Percentiles rank a stretch among this genome's conserved stretches.
phyloP scores from a whole-genome alignment of 2,888 invertebrate genomes.

The Epirrita christyi region DNA sequence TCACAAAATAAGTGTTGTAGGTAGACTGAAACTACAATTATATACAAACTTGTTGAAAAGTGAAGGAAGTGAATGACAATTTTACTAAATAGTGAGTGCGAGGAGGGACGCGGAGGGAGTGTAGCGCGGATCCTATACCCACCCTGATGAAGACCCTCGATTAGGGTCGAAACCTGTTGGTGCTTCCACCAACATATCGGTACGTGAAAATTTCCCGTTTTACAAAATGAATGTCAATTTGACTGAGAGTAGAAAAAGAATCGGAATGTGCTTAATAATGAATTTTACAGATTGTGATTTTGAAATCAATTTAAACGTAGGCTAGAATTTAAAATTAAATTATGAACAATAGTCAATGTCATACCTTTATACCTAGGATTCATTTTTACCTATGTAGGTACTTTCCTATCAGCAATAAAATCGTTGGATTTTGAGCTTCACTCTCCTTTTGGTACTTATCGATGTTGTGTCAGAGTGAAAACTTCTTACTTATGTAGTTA shows the following conservation, averaged over 20 bases:
- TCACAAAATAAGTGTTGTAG: neutral
- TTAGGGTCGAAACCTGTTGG: too few species aligned
- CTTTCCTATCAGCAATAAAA: slow-evolving; percentile 15
- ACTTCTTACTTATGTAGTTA: too few species aligned
- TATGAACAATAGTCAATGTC: slow-evolving; percentile 2
- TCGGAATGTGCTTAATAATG: slow-evolving; percentile 3
- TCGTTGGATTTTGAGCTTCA: slow-evolving; percentile 1
- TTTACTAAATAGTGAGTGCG: too few species aligned
- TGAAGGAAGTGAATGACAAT: neutral
- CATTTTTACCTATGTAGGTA: neutral
- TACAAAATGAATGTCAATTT: neutral
- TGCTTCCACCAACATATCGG: too few species aligned
- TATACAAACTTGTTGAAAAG: neutral
- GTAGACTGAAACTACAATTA: neutral
- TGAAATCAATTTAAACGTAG: slow-evolving; percentile 12
- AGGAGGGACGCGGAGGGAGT: too few species aligned
- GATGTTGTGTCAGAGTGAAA: slow-evolving; percentile 5
- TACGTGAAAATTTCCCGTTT: too few species aligned
- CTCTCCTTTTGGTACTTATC: neutral
- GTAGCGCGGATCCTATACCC: too few species aligned
- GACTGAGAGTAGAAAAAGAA: slow-evolving; percentile 16
- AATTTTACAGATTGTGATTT: slow-evolving; percentile 8
- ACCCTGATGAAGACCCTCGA: too few species aligned
- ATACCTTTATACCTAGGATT: too few species aligned
- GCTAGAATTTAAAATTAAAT: slow-evolving; percentile 13